These are phyloP conservation scores for Meloe dianella DNA, from an alignment of 2,888 invertebrate genomes.

Conservation along the genomic window DNA sequence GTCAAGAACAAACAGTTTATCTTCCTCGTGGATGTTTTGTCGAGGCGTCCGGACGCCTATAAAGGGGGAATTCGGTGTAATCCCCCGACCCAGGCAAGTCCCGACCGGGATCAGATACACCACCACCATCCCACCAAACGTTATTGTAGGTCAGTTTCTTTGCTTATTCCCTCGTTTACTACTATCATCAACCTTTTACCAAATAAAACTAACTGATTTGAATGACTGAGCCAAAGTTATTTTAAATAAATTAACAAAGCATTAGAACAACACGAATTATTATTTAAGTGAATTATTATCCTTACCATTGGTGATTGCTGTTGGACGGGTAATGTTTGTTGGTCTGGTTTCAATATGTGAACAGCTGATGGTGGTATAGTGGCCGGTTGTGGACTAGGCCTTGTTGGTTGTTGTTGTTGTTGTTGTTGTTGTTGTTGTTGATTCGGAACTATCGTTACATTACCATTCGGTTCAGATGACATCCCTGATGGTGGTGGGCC, in stretches of 20 bases:
- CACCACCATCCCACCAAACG: conserved; percentile 42
- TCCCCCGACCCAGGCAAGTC: conserved; percentile 20
- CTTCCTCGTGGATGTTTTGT: conserved; percentile 16
- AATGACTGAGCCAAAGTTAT: conserved; percentile 1
- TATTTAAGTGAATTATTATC: conserved; percentile 10
- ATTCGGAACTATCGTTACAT: conserved; percentile 41
- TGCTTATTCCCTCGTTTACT: conserved; percentile 20
- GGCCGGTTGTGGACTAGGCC: conserved; percentile 56
- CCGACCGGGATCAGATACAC: conserved; percentile 31
- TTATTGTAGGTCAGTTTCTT: conserved; percentile 50
- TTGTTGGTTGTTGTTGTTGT: conserved; percentile 39
- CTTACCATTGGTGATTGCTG: conserved; percentile 59
- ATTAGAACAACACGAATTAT: background rate
- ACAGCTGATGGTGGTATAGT: conserved; percentile 32
- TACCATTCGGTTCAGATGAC: conserved; percentile 47
- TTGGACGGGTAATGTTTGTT: conserved; percentile 54
- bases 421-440: conserved; percentile 39
- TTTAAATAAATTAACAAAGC: background rate
- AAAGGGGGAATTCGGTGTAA: conserved; percentile 32
- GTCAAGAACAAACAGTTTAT: conserved; percentile 14
- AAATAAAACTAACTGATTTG: conserved; percentile 1
- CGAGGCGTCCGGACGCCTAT: conserved; percentile 18
- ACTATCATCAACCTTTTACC: background rate
- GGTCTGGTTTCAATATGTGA: conserved; percentile 48
- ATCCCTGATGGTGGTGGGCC: conserved; percentile 43